Base-by-base conservation (phyloP, 2,888 invertebrate genomes). In the Neoaliturus tenellus region DNA sequence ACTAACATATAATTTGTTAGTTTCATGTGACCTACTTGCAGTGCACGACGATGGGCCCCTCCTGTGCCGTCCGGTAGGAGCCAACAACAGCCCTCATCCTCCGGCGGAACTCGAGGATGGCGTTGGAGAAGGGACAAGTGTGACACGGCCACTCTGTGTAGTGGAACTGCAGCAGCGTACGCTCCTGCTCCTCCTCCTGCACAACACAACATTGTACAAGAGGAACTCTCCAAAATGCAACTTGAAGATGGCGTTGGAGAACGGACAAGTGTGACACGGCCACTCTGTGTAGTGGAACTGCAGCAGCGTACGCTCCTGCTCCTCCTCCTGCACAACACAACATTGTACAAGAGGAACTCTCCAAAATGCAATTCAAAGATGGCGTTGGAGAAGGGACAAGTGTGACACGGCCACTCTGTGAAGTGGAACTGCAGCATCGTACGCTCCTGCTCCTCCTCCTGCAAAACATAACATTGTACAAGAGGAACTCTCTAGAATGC, bases 251-350 rank as follows among this genome's bases (percentile, higher is more conserved):
- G 98, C 98, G 89, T 98, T 98, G 85, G 98, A 95, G 91, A 99
- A 99, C 12, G 99, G 99, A 89, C 97, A 97, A 62, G 97, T 97
- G 90, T 99, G 98, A 17, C 98, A 97, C 89, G 98, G 98, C 98
- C 99, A 99, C 90, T 98, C 98, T 0, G 98, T 97, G 91, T 98
- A 99, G 91, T 99, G 99, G 91, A 98, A 99, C 91, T 99, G 99
- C 28, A 98, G 93, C 87, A 99, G 93, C 86, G 95, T 94, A 78
- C 98, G 92, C 89, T 96, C 96, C 90, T 97, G 96, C 80, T 87
- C 86, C 83, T 87, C 86, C 6, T 86, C 86, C 88, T 88, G 81
- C 12, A 85, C n/a, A n/a, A n/a, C n/a, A n/a, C n/a, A n/a, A n/a
- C n/a, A n/a, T n/a, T n/a, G n/a, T n/a, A n/a, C n/a, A n/a, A n/a